Evolutionary conservation across 2,113 vertebrate genomes (phyloP).

Genomic region (Onychostruthus taczanowskii): DNA sequence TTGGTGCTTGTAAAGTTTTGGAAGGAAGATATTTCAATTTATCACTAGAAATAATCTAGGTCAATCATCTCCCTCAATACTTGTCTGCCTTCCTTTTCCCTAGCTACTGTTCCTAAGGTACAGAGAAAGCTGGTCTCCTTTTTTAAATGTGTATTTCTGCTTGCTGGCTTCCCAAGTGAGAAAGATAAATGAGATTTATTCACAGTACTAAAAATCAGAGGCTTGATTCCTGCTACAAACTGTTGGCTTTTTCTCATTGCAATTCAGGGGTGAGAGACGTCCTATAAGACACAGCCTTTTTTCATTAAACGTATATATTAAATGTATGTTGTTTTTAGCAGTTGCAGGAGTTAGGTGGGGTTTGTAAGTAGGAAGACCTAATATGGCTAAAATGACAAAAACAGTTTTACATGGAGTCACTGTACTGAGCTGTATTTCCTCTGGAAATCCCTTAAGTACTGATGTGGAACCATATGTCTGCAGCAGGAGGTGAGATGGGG

Average conservation of each 20-base stretch:
- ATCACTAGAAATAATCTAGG: background rate
- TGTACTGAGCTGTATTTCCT: background rate
- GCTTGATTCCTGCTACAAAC: background rate
- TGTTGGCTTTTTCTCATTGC: background rate
- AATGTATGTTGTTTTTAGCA: background rate
- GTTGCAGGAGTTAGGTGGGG: background rate
- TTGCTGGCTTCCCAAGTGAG: background rate
- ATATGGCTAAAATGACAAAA: background rate
- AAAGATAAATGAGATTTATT: background rate
- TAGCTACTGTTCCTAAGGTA: background rate
- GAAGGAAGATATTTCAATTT: background rate
- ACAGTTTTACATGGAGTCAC: background rate
- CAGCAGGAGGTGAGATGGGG: background rate
- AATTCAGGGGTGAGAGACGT: background rate
- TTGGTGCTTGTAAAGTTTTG: background rate
- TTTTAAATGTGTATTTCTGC: background rate
- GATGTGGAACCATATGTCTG: rapidly evolving
- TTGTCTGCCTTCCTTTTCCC: background rate
- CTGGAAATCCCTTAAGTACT: background rate
- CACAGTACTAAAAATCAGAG: background rate
- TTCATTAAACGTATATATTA: background rate
- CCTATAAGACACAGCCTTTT: background rate
- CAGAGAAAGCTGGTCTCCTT: background rate
- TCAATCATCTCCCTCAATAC: background rate
- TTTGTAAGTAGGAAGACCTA: background rate